Evolutionary conservation across 1,140 invertebrate species (phyloP).

Genomic region (Lepidurus arcticus): DNA sequence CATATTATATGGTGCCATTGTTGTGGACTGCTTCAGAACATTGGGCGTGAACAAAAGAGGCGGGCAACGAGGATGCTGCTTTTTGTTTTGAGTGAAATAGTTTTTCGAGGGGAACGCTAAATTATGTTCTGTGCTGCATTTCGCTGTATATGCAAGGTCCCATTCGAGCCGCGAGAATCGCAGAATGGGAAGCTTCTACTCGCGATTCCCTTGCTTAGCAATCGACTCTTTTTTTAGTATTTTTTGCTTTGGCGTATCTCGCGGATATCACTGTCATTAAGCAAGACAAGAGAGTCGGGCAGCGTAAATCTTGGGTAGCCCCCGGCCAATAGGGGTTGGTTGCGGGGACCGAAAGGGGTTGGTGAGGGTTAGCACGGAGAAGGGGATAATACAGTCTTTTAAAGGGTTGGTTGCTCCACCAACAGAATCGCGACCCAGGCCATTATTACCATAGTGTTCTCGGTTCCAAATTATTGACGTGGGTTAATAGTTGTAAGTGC

Average conservation of each 20-base stretch:
- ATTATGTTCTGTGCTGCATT: background rate
- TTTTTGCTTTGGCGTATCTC: background rate
- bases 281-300: conserved; percentile 11
- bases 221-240: background rate
- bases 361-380: background rate
- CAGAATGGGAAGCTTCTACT: background rate
- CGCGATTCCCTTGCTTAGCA: background rate
- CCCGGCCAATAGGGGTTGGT: background rate
- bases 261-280: conserved; percentile 13
- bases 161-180: background rate
- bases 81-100: background rate
- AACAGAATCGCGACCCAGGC: background rate
- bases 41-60: background rate
- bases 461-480: conserved; percentile 14
- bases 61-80: background rate
- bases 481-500: conserved; percentile 1
- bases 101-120: background rate
- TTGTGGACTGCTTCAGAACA: background rate
- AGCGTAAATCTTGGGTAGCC: conserved; percentile 1
- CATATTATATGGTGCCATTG: background rate
- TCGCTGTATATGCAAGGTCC: background rate
- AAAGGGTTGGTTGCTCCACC: conserved; percentile 10
- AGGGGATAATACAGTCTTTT: background rate
- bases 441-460: background rate
- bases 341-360: background rate